Evolutionary conservation across 2,113 vertebrate genomes (phyloP), one percentile per base, ranked within the genome.

Genomic region (Mixornis gularis): DNA sequence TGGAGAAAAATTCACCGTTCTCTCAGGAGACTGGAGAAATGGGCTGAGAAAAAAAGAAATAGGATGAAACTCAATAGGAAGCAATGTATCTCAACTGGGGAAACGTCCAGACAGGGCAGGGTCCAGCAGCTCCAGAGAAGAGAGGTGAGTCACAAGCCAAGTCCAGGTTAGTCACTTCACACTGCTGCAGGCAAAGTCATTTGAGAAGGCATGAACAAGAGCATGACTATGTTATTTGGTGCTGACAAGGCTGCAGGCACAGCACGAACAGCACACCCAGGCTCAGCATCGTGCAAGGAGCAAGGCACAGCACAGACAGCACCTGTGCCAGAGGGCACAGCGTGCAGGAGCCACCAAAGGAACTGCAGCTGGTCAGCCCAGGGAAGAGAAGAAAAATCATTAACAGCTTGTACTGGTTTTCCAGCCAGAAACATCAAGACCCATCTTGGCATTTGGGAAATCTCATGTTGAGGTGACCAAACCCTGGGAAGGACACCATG

Each of bases 1-100:
- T 58, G 70, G 30, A 89, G 80, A 83, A 85, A 70, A 83, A 87
- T 29, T 89, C 66, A 71, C 44, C 2, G 1, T 82, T 91, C 84
- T 72, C 49, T 82, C 70, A 62, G 94, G 17, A 95, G 62, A 86
- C 58, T 49, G 89, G 22, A 94, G 85, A 85, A 89, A 93, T 6
- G 55, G 81, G 81, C 85, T 96, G 89, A 71, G 70, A 44, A 91
- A 69, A 79, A 87, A 84, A 93, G 58, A 87, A 89, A 92, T 4
- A 62, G 66, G 74, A 79, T 77, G 79, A 89, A 93, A 92, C 22
- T 89, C 85, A 79, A 41, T 5, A 71, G 74, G 41, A 69, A 78
- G 38, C 25, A 49, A 72, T 85, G 43, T 13, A 72, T 4, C 1
- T 1, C 22, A 53, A 68, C 2, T 17, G n/a, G 32, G 26, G 92